phyloP scores from a whole-genome alignment of 2,888 invertebrate species.

The Sinopyrophorus schimmeli region DNA sequence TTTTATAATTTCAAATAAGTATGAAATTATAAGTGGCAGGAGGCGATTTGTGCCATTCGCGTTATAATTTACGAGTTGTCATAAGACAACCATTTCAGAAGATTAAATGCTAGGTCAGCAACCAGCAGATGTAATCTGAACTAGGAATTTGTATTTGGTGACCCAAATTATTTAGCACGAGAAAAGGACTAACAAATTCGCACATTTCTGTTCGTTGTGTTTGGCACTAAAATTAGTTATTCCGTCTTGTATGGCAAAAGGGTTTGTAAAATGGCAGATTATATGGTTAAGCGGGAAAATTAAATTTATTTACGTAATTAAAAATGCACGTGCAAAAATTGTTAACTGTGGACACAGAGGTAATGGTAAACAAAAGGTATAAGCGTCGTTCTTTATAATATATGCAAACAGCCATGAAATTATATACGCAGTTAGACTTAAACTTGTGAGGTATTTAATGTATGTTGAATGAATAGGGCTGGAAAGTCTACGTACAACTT shows the following conservation, averaged over 20 bases:
- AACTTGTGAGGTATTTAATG: conserved; percentile 19
- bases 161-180: conserved; percentile 28
- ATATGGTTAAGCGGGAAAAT: not conserved
- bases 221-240: conserved; percentile 12
- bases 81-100: conserved; percentile 26
- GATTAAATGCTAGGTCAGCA: conserved; percentile 32
- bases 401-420: conserved; percentile 16
- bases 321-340: not conserved
- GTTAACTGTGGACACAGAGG: not conserved
- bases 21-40: conserved; percentile 14
- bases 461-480: conserved; percentile 21
- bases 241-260: conserved; percentile 1
- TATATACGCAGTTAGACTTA: conserved; percentile 24
- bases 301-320: not conserved
- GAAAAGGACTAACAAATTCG: conserved; percentile 15
- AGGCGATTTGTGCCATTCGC: conserved; percentile 23
- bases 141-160: conserved; percentile 38
- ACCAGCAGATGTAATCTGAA: conserved; percentile 33
- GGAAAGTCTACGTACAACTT: conserved; percentile 22
- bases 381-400: conserved; percentile 10
- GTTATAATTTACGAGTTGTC: conserved; percentile 28
- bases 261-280: not conserved
- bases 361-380: conserved; percentile 4
- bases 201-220: conserved; percentile 8
- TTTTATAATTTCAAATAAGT: conserved; percentile 25